These are phyloP conservation scores for Bufo bufo DNA, from an alignment of 2,113 vertebrate species.

Conservation along the genomic window DNA sequence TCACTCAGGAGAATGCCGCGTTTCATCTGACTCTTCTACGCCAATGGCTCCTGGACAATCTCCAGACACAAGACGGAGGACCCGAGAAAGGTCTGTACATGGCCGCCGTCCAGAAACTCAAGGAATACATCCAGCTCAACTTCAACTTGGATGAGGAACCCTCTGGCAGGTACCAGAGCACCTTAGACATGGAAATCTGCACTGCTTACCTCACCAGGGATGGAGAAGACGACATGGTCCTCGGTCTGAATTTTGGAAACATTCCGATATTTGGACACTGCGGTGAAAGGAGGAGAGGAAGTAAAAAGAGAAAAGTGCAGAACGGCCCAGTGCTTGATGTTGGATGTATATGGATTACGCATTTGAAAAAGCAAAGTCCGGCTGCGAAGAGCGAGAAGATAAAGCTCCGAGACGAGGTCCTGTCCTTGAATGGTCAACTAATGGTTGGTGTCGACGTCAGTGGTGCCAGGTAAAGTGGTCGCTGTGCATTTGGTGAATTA, in stretches of 20 bases:
- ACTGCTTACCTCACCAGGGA: slow-evolving; percentile 82
- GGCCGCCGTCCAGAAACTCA: slow-evolving; percentile 86
- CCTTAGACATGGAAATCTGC: slow-evolving; percentile 82
- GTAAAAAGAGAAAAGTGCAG: slow-evolving; percentile 80
- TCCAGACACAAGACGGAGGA: slow-evolving; percentile 67
- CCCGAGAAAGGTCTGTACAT: slow-evolving; percentile 76
- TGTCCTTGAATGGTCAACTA: slow-evolving; percentile 93
- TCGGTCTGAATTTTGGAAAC: slow-evolving; percentile 93
- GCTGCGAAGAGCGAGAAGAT: slow-evolving; percentile 84
- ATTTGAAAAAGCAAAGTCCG: slow-evolving; percentile 89
- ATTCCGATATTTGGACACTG: slow-evolving; percentile 94
- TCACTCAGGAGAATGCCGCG: slow-evolving; percentile 91
- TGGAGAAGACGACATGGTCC: slow-evolving; percentile 72
- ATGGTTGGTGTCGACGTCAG: slow-evolving; percentile 95
- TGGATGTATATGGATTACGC: slow-evolving; percentile 95
- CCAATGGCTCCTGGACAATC: slow-evolving; percentile 80
- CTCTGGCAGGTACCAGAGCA: slow-evolving; percentile 61
- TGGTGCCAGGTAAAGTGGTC: slow-evolving; percentile 85
- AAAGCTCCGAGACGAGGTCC: slow-evolving; percentile 88
- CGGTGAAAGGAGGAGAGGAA: slow-evolving; percentile 82
- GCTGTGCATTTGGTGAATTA: background rate
- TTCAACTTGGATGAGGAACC: slow-evolving; percentile 77
- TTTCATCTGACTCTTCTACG: slow-evolving; percentile 86
- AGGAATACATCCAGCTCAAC: slow-evolving; percentile 92
- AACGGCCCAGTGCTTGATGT: slow-evolving; percentile 86